phyloP scores from a whole-genome alignment of 1,140 invertebrate genomes.

The Dendrolimus kikuchii region DNA sequence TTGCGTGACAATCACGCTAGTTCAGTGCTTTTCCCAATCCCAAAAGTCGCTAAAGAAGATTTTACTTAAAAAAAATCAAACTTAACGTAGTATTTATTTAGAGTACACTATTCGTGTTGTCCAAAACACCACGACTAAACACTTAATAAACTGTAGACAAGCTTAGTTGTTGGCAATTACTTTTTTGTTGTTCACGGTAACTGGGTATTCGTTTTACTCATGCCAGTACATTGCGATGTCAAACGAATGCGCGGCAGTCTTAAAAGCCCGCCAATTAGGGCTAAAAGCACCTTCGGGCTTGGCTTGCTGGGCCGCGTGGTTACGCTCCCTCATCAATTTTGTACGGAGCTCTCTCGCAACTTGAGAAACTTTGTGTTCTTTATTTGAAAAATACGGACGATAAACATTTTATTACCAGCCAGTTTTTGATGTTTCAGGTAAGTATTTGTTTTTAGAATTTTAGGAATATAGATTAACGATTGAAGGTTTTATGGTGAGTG shows the following conservation, averaged over 20 bases:
- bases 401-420: not conserved
- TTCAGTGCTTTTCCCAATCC: too few species aligned
- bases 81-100: too few species aligned
- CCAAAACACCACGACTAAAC: not conserved
- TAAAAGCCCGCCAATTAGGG: constrained; percentile 73
- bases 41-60: too few species aligned
- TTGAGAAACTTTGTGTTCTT: constrained; percentile 37
- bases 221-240: constrained; percentile 35
- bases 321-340: constrained; percentile 61
- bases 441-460: too few species aligned
- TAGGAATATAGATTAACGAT: too few species aligned
- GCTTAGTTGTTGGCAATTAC: constrained; percentile 16
- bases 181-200: constrained; percentile 24
- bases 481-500: too few species aligned
- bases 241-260: constrained; percentile 65
- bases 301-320: constrained; percentile 41
- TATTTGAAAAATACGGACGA: constrained; percentile 17
- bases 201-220: constrained; percentile 23
- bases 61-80: too few species aligned
- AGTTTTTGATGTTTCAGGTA: not conserved
- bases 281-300: constrained; percentile 70
- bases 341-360: constrained; percentile 51
- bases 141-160: constrained; percentile 16
- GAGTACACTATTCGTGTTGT: too few species aligned
- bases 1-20: too few species aligned